phyloP scores from a whole-genome alignment of 2,888 invertebrate species.

The Augochlorella aurata region DNA sequence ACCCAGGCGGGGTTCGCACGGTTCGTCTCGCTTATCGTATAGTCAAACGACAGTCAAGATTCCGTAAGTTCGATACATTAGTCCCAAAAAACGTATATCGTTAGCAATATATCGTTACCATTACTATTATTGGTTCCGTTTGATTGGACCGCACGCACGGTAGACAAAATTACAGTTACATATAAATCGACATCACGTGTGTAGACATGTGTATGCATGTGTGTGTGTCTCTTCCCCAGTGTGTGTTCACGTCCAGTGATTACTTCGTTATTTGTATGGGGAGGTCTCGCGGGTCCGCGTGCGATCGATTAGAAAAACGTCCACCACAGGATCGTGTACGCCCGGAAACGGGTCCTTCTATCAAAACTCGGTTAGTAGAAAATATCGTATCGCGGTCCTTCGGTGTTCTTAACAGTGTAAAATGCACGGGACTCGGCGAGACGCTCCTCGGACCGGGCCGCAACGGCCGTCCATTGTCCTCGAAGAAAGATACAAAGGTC shows the following conservation, averaged over 20 bases:
- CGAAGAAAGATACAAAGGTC: constrained; percentile 9
- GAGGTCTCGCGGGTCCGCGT: constrained; percentile 37
- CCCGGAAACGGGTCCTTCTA: constrained; percentile 29
- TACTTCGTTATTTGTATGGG: not conserved
- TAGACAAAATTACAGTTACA: constrained; percentile 41
- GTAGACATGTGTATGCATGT: not conserved
- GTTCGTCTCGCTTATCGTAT: constrained; percentile 44
- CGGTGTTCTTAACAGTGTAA: constrained; percentile 21
- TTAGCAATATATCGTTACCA: constrained; percentile 43
- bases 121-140: constrained; percentile 69
- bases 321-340: constrained; percentile 34
- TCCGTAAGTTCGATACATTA: constrained; percentile 60
- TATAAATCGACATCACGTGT: constrained; percentile 41
- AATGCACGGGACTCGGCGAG: constrained; percentile 37
- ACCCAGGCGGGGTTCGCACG: constrained; percentile 22
- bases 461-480: not conserved
- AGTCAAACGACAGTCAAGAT: constrained; percentile 35
- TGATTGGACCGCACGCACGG: constrained; percentile 63
- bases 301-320: constrained; percentile 32
- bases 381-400: constrained; percentile 45
- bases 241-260: no score
- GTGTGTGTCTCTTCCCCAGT: not conserved
- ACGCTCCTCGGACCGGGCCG: constrained; percentile 15
- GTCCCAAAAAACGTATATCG: constrained; percentile 59
- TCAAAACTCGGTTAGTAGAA: constrained; percentile 53